Base-by-base conservation (phyloP, 2,888 invertebrate species). In the Sinohyriopsis cumingii region DNA sequence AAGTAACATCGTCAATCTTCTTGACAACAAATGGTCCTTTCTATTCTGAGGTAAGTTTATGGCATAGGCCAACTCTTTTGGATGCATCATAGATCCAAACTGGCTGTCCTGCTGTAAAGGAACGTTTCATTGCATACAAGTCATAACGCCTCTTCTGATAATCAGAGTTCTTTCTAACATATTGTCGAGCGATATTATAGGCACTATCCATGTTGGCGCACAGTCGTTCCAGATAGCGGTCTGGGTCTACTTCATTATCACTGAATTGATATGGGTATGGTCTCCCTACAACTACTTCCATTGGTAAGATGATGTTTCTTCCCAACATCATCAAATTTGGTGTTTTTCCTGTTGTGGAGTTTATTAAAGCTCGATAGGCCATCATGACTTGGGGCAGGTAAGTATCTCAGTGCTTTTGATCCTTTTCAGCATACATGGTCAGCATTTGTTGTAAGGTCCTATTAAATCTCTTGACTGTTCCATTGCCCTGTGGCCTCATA, bases 321-420 rank as follows among this genome's bases (percentile, higher is more conserved):
- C 70, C 70, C 12, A 71, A 59, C 62, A 73, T 63, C 66, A 73
- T 66, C 59, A 67, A 28, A 57, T 74, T 79, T 15, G 82, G 83
- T 25, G 71, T 73, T 55, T 76, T 64, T 3, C 68, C 69, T 9
- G 81, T 81, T 7, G 69, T 67, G 5, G 73, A 57, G 54, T 83
- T 75, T 6, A 67, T 45, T 6, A 69, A 72, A 3, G 77, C 70
- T 24, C 82, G 73, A 62, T 82, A 82, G 6, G 81, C 82, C 70
- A 79, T 77, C 1, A 72, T 61, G 5, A 80, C 65, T 56, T 75
- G 71, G 12, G 1, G 3, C 1, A 25, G 25, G 1, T 25, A 25
- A 25, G 3, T 25, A 1, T 25, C 25, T 25, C 25, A 25, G n/a
- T n/a, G n/a, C n/a, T n/a, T n/a, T n/a, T n/a, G n/a, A n/a, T n/a